A percentile compares a stretch with the other conserved stretches of the same genome.
Conservation (phyloP, 2,113 vertebrate species). For the Echinops telfairi region DNA sequence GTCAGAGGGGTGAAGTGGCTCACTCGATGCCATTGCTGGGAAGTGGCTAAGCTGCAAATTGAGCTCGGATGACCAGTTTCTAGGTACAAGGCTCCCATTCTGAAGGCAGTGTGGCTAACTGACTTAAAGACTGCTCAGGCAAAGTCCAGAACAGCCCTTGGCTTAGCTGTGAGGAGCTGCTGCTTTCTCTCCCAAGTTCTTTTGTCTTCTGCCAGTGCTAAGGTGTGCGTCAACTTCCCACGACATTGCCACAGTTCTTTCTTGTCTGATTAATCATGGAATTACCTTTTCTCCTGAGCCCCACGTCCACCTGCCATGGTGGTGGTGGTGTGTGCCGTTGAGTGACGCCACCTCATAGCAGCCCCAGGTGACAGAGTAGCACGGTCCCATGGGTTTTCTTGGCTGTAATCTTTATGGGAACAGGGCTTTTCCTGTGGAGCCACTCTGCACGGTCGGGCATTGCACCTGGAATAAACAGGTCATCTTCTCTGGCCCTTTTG, state of each 20-base stretch:
- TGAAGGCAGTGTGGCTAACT: background rate
- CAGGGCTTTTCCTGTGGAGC: background rate
- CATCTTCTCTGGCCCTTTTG: background rate
- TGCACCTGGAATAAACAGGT: background rate
- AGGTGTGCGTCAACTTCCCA: background rate
- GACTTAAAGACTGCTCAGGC: background rate
- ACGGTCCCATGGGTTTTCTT: background rate
- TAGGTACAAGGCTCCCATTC: background rate
- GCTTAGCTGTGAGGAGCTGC: background rate
- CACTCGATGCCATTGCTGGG: fast-evolving
- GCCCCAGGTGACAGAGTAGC: background rate
- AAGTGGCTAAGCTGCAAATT: background rate
- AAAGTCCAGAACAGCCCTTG: fast-evolving
- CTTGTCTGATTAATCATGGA: background rate
- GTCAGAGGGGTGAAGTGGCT: background rate
- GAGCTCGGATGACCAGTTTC: background rate
- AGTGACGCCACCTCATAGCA: background rate
- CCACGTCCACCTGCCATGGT: background rate
- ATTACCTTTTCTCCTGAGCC: background rate
- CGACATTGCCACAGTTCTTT: background rate
- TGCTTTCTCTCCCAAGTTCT: background rate
- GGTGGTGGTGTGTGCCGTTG: background rate
- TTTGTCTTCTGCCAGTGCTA: background rate
- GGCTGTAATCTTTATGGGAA: background rate
- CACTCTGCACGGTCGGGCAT: background rate